Conservation (phyloP, 2,888 invertebrate genomes). For the Nymphalis c-album region DNA sequence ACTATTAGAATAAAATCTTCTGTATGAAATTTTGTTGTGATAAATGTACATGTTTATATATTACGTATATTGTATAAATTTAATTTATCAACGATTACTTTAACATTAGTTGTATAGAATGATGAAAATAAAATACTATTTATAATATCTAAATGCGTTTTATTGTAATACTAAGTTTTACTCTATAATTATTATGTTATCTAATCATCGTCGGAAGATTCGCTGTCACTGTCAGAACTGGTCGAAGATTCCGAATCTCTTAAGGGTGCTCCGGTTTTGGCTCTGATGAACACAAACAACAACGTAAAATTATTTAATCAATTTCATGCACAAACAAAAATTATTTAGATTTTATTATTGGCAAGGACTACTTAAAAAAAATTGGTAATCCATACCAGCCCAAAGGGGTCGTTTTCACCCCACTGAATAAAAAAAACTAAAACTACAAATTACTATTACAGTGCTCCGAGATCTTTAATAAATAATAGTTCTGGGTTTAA, state of each 20-base stretch:
- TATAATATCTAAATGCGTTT: slow-evolving; percentile 50
- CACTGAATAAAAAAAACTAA: too few species aligned
- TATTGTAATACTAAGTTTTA: slow-evolving; percentile 42
- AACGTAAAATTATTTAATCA: slow-evolving; percentile 17
- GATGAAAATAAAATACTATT: slow-evolving; percentile 10
- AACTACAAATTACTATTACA: too few species aligned
- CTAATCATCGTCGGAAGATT: slow-evolving; percentile 63
- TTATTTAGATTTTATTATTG: neutral
- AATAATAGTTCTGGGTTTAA: too few species aligned
- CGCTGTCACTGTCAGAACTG: slow-evolving; percentile 63
- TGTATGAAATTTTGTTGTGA: too few species aligned
- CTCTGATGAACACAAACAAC: slow-evolving; percentile 51
- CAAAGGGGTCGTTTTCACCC: too few species aligned
- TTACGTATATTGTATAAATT: too few species aligned
- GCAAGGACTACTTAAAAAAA: too few species aligned
- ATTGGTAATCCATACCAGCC: too few species aligned
- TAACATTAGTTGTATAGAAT: neutral
- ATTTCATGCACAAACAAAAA: neutral
- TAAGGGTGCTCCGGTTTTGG: slow-evolving; percentile 55
- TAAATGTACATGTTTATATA: too few species aligned
- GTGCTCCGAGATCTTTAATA: too few species aligned
- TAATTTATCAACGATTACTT: neutral
- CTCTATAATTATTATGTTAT: slow-evolving; percentile 19
- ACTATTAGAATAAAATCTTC: too few species aligned
- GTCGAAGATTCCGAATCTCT: slow-evolving; percentile 44